Evolutionary conservation across 2,113 vertebrate species (phyloP).

Genomic region (Sterrhoptilus dennistouni): DNA sequence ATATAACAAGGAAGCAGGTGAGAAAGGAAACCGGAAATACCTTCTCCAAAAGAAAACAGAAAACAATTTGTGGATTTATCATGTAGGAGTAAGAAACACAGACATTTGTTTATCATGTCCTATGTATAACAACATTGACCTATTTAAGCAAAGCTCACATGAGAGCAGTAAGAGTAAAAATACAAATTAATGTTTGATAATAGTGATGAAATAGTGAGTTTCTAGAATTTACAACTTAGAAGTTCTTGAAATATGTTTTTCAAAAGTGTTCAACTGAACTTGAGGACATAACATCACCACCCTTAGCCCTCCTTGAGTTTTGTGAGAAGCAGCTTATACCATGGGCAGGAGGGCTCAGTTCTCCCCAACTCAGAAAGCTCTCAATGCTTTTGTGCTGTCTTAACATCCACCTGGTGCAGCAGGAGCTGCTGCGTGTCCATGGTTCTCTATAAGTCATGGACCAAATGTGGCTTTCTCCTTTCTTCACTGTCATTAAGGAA

Average conservation of each 20-base stretch:
- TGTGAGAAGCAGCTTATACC: background rate
- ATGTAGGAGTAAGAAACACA: background rate
- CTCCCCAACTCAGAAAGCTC: background rate
- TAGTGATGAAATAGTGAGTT: background rate
- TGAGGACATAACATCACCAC: background rate
- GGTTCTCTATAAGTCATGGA: background rate
- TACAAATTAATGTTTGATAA: background rate
- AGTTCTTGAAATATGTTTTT: background rate
- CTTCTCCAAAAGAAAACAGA: background rate
- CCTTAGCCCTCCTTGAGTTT: background rate
- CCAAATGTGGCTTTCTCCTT: background rate
- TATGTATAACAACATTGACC: background rate
- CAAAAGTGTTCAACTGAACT: background rate
- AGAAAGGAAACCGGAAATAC: background rate
- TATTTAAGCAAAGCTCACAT: background rate
- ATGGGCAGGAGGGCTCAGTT: rapidly evolving
- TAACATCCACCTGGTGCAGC: background rate
- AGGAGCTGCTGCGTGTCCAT: background rate
- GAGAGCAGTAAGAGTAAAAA: background rate
- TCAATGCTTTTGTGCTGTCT: background rate
- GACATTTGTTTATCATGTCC: background rate
- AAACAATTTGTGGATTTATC: background rate
- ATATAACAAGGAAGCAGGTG: background rate
- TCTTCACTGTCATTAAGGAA: background rate
- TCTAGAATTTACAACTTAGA: background rate